Percentiles rank a stretch among this genome's conserved stretches.
Evolutionary conservation across 2,797 vertebrate species (phyloP).

Genomic region (Muraenolepis orangiensis): DNA sequence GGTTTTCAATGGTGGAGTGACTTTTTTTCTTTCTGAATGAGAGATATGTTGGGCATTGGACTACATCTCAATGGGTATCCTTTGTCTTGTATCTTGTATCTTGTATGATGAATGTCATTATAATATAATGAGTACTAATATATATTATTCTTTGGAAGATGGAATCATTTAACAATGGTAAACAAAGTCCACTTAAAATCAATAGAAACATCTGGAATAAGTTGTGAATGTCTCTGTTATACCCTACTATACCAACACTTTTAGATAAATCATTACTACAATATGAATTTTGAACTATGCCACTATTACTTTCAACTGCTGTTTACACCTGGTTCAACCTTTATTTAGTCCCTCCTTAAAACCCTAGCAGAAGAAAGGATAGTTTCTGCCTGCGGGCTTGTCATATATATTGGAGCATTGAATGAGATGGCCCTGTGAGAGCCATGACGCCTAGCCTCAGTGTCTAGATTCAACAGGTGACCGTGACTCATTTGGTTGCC

Average conservation of each 20-base stretch:
- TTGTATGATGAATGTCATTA: background rate
- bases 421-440: background rate
- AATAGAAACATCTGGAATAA: background rate
- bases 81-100: no score
- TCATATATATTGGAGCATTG: background rate
- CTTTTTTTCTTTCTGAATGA: background rate
- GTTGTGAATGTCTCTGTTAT: no score
- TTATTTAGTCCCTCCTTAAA: background rate
- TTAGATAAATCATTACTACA: no score
- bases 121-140: background rate
- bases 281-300: background rate
- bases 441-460: background rate
- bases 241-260: background rate
- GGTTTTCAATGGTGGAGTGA: background rate
- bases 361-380: background rate
- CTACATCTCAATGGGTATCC: no score
- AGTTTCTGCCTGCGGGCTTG: background rate
- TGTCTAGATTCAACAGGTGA: conserved; percentile 11
- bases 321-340: background rate
- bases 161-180: background rate
- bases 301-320: background rate
- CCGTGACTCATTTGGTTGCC: conserved; percentile 4
- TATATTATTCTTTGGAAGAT: background rate
- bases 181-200: background rate
- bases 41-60: background rate